phyloP scores from a whole-genome alignment of 2,797 vertebrate species.

The Eleutherodactylus coqui region DNA sequence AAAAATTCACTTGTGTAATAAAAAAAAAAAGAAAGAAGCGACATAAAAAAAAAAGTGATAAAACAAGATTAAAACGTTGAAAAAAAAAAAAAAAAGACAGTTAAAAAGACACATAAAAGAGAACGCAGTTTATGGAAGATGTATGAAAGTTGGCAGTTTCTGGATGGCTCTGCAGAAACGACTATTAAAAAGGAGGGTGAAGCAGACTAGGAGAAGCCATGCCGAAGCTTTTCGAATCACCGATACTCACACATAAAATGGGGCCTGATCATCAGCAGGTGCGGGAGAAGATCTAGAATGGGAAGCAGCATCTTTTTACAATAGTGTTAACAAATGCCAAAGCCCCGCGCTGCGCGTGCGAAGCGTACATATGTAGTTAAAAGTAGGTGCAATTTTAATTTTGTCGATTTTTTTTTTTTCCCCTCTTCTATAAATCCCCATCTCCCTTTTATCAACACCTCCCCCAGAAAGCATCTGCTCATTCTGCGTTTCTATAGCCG shows the following conservation, averaged over 20 bases:
- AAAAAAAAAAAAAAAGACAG: background rate
- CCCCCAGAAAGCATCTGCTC: conserved; percentile 74
- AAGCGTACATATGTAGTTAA: conserved; percentile 71
- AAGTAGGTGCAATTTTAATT: conserved; percentile 69
- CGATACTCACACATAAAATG: conserved; percentile 98
- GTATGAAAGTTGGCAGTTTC: conserved; percentile 67
- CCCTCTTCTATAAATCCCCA: conserved; percentile 33
- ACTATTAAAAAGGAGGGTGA: conserved; percentile 72
- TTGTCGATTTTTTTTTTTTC: background rate
- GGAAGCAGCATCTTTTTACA: conserved; percentile 91
- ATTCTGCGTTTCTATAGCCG: conserved; percentile 71
- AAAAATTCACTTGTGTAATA: conserved; percentile 1
- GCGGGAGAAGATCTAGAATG: conserved; percentile 97
- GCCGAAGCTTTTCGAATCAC: conserved; percentile 81
- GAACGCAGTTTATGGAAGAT: background rate
- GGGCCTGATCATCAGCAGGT: conserved; percentile 93
- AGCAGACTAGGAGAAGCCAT: conserved; percentile 76
- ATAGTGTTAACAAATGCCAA: conserved; percentile 81
- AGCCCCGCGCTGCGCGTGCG: conserved; percentile 78
- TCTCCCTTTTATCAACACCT: conserved; percentile 69
- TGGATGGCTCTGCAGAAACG: conserved; percentile 69
- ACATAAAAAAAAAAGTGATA: conserved; percentile 45
- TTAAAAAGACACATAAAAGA: background rate
- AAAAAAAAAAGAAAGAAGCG: background rate
- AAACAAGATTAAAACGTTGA: conserved; percentile 41